Evolutionary conservation across 2,113 vertebrate species (phyloP).

Genomic region (Nipponia nippon): DNA sequence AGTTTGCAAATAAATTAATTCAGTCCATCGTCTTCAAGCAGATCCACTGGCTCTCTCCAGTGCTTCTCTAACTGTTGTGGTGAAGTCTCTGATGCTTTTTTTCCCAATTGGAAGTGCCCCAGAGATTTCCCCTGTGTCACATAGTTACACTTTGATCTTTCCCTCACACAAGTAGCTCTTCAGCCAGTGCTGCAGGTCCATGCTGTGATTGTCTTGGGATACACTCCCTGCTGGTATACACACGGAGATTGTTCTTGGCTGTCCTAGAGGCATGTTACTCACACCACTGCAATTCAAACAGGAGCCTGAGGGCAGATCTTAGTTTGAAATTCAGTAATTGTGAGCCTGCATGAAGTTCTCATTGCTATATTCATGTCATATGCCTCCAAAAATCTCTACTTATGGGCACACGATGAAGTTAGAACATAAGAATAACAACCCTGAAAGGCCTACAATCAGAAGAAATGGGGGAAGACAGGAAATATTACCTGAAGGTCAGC

Average conservation of each 20-base stretch:
- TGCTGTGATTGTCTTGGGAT: neutral
- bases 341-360: neutral
- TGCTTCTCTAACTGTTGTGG: neutral
- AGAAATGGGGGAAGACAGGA: neutral
- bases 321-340: neutral
- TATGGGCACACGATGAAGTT: neutral
- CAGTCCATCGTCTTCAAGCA: neutral
- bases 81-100: neutral
- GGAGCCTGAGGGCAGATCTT: neutral
- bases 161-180: neutral
- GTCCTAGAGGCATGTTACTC: neutral
- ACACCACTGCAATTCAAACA: slow-evolving; percentile 1
- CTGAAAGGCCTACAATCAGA: neutral
- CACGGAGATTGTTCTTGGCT: neutral
- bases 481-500: neutral
- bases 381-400: neutral
- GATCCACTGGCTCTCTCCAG: neutral
- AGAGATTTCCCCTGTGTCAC: neutral
- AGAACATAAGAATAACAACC: neutral
- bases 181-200: neutral
- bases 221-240: neutral
- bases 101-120: neutral
- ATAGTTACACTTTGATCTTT: neutral
- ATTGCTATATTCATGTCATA: neutral
- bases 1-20: neutral